A percentile compares a stretch with the other conserved stretches of the same genome.
These are phyloP conservation scores for Rhinoptilus africanus DNA, from an alignment of 2,113 vertebrate genomes.

Conservation along the genomic window DNA sequence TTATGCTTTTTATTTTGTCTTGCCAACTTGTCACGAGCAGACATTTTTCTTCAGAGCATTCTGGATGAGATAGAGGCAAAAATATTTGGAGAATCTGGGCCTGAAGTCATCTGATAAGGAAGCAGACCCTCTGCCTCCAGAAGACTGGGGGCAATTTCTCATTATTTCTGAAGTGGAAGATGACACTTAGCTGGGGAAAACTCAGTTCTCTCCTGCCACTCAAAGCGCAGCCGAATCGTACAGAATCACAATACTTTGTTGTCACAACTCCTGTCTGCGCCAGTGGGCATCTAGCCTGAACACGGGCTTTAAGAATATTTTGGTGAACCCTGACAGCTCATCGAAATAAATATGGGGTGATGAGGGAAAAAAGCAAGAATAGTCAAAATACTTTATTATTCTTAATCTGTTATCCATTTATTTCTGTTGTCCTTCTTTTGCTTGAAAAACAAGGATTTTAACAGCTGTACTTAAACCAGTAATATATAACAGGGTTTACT, in stretches of 20 bases:
- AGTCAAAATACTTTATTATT: neutral
- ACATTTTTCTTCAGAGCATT: constrained; percentile 28
- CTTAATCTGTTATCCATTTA: neutral
- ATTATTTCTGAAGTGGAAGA: neutral
- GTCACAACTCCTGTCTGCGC: neutral
- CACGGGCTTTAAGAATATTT: neutral
- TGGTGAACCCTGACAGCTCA: neutral
- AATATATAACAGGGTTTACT: neutral
- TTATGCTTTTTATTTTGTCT: neutral
- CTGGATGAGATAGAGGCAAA: constrained; percentile 24
- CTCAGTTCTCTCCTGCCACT: neutral
- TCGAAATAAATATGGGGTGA: neutral
- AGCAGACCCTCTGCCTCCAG: neutral
- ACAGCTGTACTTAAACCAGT: neutral
- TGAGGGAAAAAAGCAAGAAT: neutral
- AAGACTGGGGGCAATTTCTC: neutral
- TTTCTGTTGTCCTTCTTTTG: neutral
- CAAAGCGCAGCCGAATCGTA: neutral
- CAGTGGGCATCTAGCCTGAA: neutral
- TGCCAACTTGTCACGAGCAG: constrained; percentile 7
- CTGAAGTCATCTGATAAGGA: constrained; percentile 30
- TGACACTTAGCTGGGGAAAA: neutral
- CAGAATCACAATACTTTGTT: neutral
- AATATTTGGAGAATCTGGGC: constrained; percentile 41
- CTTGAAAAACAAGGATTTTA: neutral